Percentiles rank a stretch among this genome's conserved stretches.
phyloP scores from a whole-genome alignment of 35 echinoderm and acorn worm genomes.

The Apostichopus californicus region DNA sequence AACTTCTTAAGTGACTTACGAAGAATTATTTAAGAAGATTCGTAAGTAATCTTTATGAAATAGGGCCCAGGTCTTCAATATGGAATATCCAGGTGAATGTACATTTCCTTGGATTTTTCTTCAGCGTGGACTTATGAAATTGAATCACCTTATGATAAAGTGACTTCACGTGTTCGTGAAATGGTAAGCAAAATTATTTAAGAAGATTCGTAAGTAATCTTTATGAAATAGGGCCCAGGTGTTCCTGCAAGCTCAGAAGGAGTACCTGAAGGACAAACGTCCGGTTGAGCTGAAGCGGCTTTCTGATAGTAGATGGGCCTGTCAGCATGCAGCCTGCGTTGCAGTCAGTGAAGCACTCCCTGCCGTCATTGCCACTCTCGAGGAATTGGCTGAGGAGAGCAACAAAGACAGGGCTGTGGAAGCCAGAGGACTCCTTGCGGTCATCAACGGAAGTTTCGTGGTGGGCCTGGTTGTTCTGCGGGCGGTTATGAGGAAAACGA shows the following conservation, averaged over 20 bases:
- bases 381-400: slow-evolving; percentile 26
- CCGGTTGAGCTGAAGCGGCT: slow-evolving; percentile 52
- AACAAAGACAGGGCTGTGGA: slow-evolving; percentile 52
- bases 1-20: too few species aligned
- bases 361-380: slow-evolving; percentile 35
- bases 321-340: slow-evolving; percentile 28
- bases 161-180: too few species aligned
- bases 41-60: too few species aligned
- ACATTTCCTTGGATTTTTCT: too few species aligned
- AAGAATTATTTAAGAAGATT: too few species aligned
- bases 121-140: too few species aligned
- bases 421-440: slow-evolving; percentile 32
- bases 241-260: slow-evolving; percentile 48
- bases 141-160: too few species aligned
- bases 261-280: slow-evolving; percentile 23
- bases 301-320: slow-evolving; percentile 69
- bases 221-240: background rate
- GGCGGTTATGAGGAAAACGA: slow-evolving; percentile 14
- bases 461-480: slow-evolving; percentile 45
- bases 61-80: background rate
- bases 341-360: slow-evolving; percentile 14
- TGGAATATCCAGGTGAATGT: too few species aligned
- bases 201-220: too few species aligned
- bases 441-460: slow-evolving; percentile 31
- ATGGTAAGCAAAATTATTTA: too few species aligned